These are phyloP conservation scores for Ramphastos sulfuratus DNA, from an alignment of 2,113 vertebrate species.

Conservation along the genomic window DNA sequence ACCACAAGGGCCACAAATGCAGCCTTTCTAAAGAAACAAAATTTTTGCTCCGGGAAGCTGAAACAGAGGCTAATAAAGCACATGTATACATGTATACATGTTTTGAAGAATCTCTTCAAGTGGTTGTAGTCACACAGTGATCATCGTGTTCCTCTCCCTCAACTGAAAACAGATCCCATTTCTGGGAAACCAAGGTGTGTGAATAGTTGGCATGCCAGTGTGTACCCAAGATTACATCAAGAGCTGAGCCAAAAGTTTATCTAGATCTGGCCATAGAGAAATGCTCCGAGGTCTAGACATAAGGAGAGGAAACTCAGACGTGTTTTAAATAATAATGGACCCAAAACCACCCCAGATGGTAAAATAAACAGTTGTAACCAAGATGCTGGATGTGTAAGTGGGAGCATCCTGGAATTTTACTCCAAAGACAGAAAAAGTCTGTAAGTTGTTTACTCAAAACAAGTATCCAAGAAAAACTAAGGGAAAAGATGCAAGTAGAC, in stretches of 20 bases:
- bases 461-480: neutral
- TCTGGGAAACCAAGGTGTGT: rapidly evolving
- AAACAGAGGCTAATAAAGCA: neutral
- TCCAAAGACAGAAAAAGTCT: neutral
- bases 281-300: neutral
- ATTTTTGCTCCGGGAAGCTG: neutral
- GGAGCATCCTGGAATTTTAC: neutral
- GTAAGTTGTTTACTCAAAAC: neutral
- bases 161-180: neutral
- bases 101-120: neutral
- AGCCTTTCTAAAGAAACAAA: neutral
- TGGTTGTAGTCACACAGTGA: neutral
- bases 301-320: neutral
- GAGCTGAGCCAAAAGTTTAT: neutral
- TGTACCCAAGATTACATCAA: neutral
- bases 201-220: neutral
- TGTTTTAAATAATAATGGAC: neutral
- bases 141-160: neutral
- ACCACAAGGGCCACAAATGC: neutral
- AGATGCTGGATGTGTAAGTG: neutral
- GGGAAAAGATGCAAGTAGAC: neutral
- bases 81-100: neutral
- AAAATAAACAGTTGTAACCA: neutral
- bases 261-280: neutral
- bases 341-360: neutral